Percentiles rank a stretch among this genome's conserved stretches.
Evolutionary conservation across 1,140 invertebrate genomes (phyloP).

Genomic region (Formica exsecta): DNA sequence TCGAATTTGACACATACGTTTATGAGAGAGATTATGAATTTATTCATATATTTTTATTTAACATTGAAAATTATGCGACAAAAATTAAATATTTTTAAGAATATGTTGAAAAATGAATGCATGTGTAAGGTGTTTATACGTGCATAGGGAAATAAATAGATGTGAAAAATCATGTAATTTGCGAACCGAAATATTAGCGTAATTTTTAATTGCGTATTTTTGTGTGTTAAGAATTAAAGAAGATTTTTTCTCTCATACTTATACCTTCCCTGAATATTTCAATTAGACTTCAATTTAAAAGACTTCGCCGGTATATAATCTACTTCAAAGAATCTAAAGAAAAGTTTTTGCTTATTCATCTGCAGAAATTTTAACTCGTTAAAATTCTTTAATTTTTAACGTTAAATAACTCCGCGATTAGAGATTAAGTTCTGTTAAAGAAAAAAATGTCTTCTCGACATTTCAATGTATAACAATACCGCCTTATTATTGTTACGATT

Average conservation of each 20-base stretch:
- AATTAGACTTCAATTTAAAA: too few relatives aligned
- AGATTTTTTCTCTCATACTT: neutral
- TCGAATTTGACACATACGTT: neutral
- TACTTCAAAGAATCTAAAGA: neutral
- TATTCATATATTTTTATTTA: neutral
- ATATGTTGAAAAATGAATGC: neutral
- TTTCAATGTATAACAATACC: neutral
- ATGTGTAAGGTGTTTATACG: neutral
- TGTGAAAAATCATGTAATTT: neutral
- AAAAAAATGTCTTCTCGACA: neutral
- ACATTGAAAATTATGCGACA: neutral
- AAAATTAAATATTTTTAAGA: neutral
- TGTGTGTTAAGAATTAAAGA: neutral
- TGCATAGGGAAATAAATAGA: neutral
- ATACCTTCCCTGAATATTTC: too few relatives aligned
- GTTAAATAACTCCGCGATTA: neutral
- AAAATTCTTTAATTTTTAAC: neutral
- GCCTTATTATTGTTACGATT: neutral
- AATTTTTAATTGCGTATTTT: neutral
- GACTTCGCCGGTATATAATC: too few relatives aligned
- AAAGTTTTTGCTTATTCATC: neutral
- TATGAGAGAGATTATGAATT: neutral
- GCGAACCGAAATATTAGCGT: neutral
- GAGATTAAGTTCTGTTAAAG: neutral
- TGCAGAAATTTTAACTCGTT: neutral